Percentiles rank a stretch among this genome's conserved stretches.
Evolutionary conservation across 1,140 invertebrate genomes (phyloP).

Genomic region (Meloidogyne floridensis): DNA sequence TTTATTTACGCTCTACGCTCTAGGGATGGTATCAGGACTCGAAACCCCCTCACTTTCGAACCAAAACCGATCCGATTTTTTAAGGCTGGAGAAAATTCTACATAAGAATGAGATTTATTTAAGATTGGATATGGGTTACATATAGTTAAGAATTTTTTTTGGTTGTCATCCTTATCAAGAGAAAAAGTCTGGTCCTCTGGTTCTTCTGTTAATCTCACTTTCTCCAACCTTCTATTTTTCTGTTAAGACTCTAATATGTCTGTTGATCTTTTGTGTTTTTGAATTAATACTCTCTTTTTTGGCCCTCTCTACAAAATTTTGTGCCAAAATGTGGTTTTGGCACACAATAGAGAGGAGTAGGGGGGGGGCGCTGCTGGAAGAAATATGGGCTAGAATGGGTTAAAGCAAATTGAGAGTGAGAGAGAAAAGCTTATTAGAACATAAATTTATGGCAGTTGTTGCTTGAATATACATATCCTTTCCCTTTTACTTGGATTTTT

Average conservation of each 20-base stretch:
- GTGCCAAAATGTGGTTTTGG: not conserved
- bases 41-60: too few species aligned
- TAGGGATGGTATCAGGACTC: too few species aligned
- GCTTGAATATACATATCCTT: not conserved
- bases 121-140: too few species aligned
- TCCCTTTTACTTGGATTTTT: not conserved
- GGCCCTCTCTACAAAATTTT: conserved; percentile 8
- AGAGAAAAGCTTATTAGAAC: not conserved
- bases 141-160: too few species aligned
- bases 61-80: too few species aligned
- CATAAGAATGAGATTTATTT: too few species aligned
- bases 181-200: too few species aligned
- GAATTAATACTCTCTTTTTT: not conserved
- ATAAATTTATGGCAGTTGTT: not conserved
- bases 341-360: not conserved
- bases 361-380: not conserved
- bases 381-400: not conserved
- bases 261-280: not conserved
- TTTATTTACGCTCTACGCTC: too few species aligned
- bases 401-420: not conserved
- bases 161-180: too few species aligned
- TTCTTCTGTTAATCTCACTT: too few species aligned
- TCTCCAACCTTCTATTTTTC: not conserved
- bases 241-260: not conserved
- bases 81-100: too few species aligned